Percentiles rank a stretch among this genome's conserved stretches.
phyloP scores from a whole-genome alignment of 1,140 invertebrate genomes.

The Palaemon carinicauda region DNA sequence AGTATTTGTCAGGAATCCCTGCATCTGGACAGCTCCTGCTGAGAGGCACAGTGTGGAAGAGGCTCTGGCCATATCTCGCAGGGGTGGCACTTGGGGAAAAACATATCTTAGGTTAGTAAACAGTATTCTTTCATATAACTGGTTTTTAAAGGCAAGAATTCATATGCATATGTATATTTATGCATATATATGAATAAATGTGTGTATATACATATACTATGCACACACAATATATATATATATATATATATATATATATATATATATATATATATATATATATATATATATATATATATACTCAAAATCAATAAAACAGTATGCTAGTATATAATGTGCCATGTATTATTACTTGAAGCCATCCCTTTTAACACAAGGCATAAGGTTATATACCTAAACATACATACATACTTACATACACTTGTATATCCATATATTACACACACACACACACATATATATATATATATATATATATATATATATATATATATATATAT shows the following conservation, averaged over 20 bases:
- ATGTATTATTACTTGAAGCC: too few species aligned
- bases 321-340: too few species aligned
- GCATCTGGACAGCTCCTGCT: background rate
- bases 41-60: background rate
- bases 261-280: constrained; percentile 27
- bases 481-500: constrained; percentile 29
- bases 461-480: too few species aligned
- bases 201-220: background rate
- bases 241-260: constrained; percentile 9
- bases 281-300: too few species aligned
- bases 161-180: constrained; percentile 30
- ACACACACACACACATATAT: too few species aligned
- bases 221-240: too few species aligned
- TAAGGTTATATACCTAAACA: too few species aligned
- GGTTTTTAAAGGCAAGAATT: too few species aligned
- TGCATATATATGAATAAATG: constrained; percentile 21
- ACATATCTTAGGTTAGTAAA: constrained; percentile 46
- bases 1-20: background rate
- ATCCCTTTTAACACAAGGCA: too few species aligned
- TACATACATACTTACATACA: too few species aligned
- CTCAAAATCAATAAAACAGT: too few species aligned
- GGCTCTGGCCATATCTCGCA: background rate
- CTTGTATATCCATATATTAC: too few species aligned
- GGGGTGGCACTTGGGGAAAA: constrained; percentile 72
- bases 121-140: constrained; percentile 5